Percentiles rank a stretch among this genome's conserved stretches.
phyloP scores from a whole-genome alignment of 37 sponge, comb jelly and placozoan genomes.

The Bolinopsis microptera region DNA sequence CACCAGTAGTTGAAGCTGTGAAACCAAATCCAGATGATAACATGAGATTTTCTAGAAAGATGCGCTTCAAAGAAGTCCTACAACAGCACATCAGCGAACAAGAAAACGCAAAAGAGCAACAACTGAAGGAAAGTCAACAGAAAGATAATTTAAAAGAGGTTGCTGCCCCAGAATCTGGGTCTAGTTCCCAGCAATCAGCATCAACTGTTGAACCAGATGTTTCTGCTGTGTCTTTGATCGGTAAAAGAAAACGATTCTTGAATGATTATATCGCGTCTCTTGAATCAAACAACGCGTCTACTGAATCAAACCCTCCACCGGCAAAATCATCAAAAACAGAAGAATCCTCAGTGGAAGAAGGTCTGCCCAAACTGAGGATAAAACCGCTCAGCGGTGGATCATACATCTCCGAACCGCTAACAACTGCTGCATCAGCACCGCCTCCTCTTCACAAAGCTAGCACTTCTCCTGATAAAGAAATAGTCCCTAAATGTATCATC shows the following conservation, averaged over 20 bases:
- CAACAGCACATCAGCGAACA: slow-evolving; percentile 40
- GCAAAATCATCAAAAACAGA: background rate
- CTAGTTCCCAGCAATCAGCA: background rate
- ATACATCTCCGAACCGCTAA: background rate
- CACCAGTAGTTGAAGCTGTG: background rate
- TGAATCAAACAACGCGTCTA: background rate
- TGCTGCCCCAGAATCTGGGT: background rate
- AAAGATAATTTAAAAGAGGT: background rate
- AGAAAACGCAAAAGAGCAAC: background rate
- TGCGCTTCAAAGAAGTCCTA: slow-evolving; percentile 50
- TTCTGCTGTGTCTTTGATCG: slow-evolving; percentile 5
- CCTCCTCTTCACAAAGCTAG: background rate
- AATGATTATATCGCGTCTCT: slow-evolving; percentile 56
- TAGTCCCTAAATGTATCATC: slow-evolving; percentile 40
- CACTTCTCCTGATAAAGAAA: slow-evolving; percentile 35
- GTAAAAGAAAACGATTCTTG: slow-evolving; percentile 36
- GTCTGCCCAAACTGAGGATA: slow-evolving; percentile 52
- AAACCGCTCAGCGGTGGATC: slow-evolving; percentile 51
- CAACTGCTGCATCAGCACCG: background rate
- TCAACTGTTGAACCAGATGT: background rate
- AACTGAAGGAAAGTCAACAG: background rate
- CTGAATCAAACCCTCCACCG: slow-evolving; percentile 26
- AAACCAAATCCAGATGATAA: slow-evolving; percentile 22
- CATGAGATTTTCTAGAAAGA: slow-evolving; percentile 30
- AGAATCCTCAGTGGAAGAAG: background rate